Evolutionary conservation across 2,888 invertebrate genomes (phyloP).

Genomic region (Pycnomerus fuliginosus): DNA sequence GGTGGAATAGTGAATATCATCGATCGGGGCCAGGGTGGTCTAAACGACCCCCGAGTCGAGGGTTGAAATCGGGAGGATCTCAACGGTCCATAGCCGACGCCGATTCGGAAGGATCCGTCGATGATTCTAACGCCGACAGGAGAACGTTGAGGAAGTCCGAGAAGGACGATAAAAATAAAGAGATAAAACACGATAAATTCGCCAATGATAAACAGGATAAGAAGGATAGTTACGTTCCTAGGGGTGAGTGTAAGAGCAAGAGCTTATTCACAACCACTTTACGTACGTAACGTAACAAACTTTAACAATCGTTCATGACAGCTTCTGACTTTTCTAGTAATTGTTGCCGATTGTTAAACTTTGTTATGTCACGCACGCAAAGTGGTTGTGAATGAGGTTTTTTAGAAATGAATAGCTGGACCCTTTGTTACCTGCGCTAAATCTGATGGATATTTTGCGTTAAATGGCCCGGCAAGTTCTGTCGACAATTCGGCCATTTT

Average conservation of each 20-base stretch:
- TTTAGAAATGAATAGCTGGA: no score
- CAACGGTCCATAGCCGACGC: conserved; percentile 56
- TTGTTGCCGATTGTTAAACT: no score
- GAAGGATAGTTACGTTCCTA: not conserved
- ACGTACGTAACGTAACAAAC: not conserved
- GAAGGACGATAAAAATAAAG: conserved; percentile 60
- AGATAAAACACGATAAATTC: conserved; percentile 42
- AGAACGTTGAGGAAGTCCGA: conserved; percentile 55
- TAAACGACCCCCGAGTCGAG: conserved; percentile 27
- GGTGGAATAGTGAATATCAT: conserved; percentile 39
- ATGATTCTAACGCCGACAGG: conserved; percentile 59
- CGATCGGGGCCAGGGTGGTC: conserved; percentile 22
- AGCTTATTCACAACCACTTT: no score
- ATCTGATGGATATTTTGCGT: no score
- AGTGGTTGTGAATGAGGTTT: no score
- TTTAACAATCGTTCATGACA: no score
- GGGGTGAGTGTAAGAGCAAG: no score
- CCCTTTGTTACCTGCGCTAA: no score
- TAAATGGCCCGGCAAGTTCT: no score
- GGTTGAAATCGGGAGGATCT: conserved; percentile 27
- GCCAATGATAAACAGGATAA: conserved; percentile 60
- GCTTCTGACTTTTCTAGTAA: no score
- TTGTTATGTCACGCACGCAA: no score
- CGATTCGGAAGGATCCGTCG: conserved; percentile 76
- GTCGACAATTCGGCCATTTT: no score